A percentile compares a stretch with the other conserved stretches of the same genome.
Evolutionary conservation across 2,113 vertebrate species (phyloP).

Genomic region (Lipophrys pholis): DNA sequence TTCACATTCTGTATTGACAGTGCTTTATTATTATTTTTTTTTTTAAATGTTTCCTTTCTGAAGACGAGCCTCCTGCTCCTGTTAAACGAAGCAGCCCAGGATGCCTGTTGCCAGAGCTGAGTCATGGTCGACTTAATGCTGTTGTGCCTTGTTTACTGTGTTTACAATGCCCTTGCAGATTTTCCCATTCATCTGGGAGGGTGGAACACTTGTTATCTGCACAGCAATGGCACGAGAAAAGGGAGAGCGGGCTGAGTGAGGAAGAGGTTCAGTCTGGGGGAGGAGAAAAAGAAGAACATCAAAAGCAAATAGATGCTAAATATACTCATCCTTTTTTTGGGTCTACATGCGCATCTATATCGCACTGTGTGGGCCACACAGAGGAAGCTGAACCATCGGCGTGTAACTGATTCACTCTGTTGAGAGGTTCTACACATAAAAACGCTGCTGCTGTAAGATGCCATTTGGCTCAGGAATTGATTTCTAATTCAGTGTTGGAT

Average conservation of each 20-base stretch:
- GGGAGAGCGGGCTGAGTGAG: conserved; percentile 8
- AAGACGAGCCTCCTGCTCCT: not conserved
- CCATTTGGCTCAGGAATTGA: conserved; percentile 29
- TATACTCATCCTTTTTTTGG: conserved; percentile 71
- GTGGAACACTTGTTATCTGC: conserved; percentile 59
- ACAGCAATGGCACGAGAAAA: conserved; percentile 34
- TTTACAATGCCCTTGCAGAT: conserved; percentile 60
- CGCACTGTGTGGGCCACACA: conserved; percentile 61
- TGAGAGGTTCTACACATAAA: conserved; percentile 42
- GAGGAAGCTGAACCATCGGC: conserved; percentile 49
- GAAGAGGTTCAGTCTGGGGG: conserved; percentile 34
- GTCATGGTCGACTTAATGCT: conserved; percentile 61
- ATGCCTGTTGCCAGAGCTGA: conserved; percentile 50
- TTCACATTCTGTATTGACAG: conserved; percentile 21
- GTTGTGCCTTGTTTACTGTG: conserved; percentile 64
- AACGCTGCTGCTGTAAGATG: conserved; percentile 4
- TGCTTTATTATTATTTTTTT: not conserved
- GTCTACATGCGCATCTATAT: conserved; percentile 61
- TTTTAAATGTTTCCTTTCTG: not conserved
- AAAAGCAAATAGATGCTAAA: conserved; percentile 70
- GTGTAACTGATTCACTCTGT: conserved; percentile 48
- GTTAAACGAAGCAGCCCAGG: conserved; percentile 39
- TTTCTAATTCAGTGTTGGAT: conserved; percentile 34
- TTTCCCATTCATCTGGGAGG: conserved; percentile 51
- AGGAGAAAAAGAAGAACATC: conserved; percentile 49